phyloP scores from a whole-genome alignment of 2,113 vertebrate species.

The Brachirus orientalis region DNA sequence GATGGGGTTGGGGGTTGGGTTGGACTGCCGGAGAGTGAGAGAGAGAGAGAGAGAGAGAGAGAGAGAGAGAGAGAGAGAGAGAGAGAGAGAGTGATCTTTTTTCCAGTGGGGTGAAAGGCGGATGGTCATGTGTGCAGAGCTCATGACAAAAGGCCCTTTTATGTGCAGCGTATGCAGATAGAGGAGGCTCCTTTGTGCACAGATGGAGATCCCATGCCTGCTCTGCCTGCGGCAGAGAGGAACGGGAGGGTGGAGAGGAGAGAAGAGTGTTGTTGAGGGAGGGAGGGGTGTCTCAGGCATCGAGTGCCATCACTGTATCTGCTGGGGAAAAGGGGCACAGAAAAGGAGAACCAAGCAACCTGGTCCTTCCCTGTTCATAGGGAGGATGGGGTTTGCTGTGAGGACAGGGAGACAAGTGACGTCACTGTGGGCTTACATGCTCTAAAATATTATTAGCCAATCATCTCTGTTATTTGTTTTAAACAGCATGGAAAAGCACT shows the following conservation, averaged over 20 bases:
- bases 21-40: constrained; percentile 65
- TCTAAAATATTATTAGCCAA: too few species aligned
- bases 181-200: constrained; percentile 83
- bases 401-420: constrained; percentile 7
- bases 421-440: too few species aligned
- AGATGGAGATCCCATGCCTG: constrained; percentile 83
- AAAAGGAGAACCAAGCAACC: constrained; percentile 58
- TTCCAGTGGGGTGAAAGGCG: constrained; percentile 76
- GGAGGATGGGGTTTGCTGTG: constrained; percentile 35
- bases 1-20: constrained; percentile 70
- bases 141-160: constrained; percentile 87
- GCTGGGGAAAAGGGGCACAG: constrained; percentile 67
- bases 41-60: too few species aligned
- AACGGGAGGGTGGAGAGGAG: constrained; percentile 71
- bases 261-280: constrained; percentile 64
- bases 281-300: constrained; percentile 80
- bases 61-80: too few species aligned
- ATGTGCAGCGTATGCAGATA: constrained; percentile 85
- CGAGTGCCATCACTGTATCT: constrained; percentile 81
- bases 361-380: constrained; percentile 61
- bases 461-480: too few species aligned
- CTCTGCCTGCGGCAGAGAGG: constrained; percentile 69
- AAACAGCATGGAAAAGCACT: too few species aligned
- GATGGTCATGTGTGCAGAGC: constrained; percentile 83
- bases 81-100: constrained; percentile 77